phyloP scores from a whole-genome alignment of 2,113 vertebrate species.

The Oreocharis arfaki region DNA sequence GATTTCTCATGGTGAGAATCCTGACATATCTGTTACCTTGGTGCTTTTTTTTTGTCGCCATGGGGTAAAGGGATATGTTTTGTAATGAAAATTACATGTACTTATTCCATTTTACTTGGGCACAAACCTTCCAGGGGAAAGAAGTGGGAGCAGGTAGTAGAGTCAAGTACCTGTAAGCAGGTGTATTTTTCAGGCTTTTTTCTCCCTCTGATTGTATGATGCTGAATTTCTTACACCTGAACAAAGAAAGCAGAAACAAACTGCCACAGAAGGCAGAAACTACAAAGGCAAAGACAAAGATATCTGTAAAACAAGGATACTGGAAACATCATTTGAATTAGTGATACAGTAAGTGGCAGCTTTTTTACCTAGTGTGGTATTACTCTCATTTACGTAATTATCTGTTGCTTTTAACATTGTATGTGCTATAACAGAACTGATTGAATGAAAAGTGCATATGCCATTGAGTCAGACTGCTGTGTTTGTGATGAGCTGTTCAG shows the following conservation, averaged over 20 bases:
- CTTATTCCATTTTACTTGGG: background rate
- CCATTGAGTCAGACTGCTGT: background rate
- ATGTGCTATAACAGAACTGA: background rate
- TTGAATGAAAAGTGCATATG: background rate
- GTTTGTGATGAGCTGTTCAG: background rate
- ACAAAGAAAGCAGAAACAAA: background rate
- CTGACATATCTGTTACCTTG: background rate
- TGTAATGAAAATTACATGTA: background rate
- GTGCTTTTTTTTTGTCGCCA: background rate
- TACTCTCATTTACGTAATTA: background rate
- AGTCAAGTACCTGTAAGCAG: background rate
- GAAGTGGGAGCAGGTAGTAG: background rate
- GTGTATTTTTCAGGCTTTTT: background rate
- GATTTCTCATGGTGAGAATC: conserved; percentile 4
- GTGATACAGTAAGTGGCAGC: background rate
- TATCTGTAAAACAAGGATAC: background rate
- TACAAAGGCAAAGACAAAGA: background rate
- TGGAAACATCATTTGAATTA: background rate
- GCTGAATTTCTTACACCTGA: background rate
- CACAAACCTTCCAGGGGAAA: background rate
- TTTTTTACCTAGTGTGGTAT: background rate
- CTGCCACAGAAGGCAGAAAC: background rate
- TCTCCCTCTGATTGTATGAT: background rate
- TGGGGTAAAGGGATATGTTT: background rate
- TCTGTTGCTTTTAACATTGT: background rate